These are phyloP conservation scores for Dioctria rufipes DNA, from an alignment of 2,888 invertebrate species.

Conservation along the genomic window DNA sequence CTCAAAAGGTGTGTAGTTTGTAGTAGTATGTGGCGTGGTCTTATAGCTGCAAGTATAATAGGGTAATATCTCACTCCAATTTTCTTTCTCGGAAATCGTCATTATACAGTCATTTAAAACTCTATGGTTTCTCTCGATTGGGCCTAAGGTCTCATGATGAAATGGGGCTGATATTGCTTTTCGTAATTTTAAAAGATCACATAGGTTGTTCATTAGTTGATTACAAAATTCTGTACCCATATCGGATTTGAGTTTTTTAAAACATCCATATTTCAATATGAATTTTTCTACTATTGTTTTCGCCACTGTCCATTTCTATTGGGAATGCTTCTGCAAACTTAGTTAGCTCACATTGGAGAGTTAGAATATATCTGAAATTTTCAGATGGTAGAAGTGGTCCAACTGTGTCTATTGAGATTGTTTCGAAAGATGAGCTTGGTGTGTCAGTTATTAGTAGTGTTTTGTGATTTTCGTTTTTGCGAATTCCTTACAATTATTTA, in stretches of 20 bases:
- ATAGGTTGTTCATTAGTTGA: conserved; percentile 51
- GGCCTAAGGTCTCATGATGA: conserved; percentile 55
- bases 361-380: conserved; percentile 44
- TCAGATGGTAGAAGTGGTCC: too few species aligned
- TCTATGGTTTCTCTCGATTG: conserved; percentile 56
- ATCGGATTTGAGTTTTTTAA: conserved; percentile 52
- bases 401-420: too few species aligned
- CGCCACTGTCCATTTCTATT: conserved; percentile 49
- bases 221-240: conserved; percentile 55
- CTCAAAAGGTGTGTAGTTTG: too few species aligned
- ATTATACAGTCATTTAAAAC: too few species aligned
- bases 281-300: conserved; percentile 56
- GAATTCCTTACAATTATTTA: too few species aligned
- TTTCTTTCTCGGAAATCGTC: too few species aligned
- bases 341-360: conserved; percentile 52
- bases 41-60: too few species aligned
- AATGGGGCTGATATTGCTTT: conserved; percentile 46
- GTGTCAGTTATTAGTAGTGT: too few species aligned
- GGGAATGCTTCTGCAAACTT: conserved; percentile 55
- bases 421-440: too few species aligned
- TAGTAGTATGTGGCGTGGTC: too few species aligned
- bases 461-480: too few species aligned
- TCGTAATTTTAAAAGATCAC: conserved; percentile 54
- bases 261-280: conserved; percentile 54
- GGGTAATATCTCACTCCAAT: too few species aligned